Base-by-base conservation (phyloP, 1,140 invertebrate species). In the Zaprionus vittiger region DNA sequence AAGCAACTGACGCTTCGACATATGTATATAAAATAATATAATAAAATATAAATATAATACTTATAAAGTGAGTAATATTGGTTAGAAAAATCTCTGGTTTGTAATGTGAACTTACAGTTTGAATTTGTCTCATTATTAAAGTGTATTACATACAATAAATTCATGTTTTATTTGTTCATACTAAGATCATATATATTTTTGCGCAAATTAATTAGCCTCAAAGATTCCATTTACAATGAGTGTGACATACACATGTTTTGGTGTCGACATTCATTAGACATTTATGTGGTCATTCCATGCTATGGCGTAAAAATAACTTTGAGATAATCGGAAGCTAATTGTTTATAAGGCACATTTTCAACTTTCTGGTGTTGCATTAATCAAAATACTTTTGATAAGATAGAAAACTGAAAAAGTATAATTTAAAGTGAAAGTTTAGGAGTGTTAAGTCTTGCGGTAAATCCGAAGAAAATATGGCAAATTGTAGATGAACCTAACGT, bases 401-500 rank as follows among this genome's bases (percentile, higher is more conserved):
- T 15, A 56, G 22, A 54, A 47, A 47, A 22, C 14, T 37, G 1
- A 64, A 41, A 22, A 15, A 12, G 17, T 22, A 47, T 24, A 15
- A 28, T 24, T 49, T 26, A 55, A 57, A 47, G 24, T 14, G 17
- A 24, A 28, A 47, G 20, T 28, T 4, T 31, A 17, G 22, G 14
- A 38, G 7, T 24, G 38, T 2, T 24, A 26, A 65, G 34, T 26
- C 26, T 4, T 26, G 37, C 24, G 49, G 64, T 55, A 61, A 62
- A 37, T 41, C 65, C 55, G 26, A 41, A 59, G 55, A 59, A 17
- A 52, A 44, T 41, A 15, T 57, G 44, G 57, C 26, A 41, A 49
- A 12, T 24, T 31, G 15, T 66, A 79, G 73, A 65, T 71, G 73
- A 55, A 79, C 54, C 80, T 87, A 62, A n/a, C 12, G 52, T 37